Evolutionary conservation across 2,888 invertebrate species (phyloP), one percentile per base, ranked within the genome.

Genomic region (Ametastegia equiseti): DNA sequence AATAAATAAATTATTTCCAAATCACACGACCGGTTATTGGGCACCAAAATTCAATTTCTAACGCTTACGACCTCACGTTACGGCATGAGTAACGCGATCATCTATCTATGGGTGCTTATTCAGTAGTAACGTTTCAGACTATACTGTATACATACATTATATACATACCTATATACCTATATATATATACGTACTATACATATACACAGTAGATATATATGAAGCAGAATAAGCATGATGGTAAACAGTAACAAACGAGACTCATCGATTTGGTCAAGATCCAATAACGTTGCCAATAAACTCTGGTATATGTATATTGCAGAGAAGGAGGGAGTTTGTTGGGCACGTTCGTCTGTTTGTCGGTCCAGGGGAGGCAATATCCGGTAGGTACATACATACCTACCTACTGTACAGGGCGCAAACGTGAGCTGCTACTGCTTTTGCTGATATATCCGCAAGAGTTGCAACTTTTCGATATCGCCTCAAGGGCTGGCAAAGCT

Each of bases 271-370:
- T 36, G 73, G 73, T 73, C 73, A 73, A 50, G 50, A 73, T 33
- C 73, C 73, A 73, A 73, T 73, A 73, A 73, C 73, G 47, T 23
- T 50, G 73, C 73, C 73, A 73, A 73, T 73, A 73, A 73, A 73
- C 73, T 73, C 50, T 47, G 23, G 19, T 73, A 45, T 50, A 73
- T 54, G 42, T 71, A 71, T 45, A 71, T 71, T 67, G 65, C 13
- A 71, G 13, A 71, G 42, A 71, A 45, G 13, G 45, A 27, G 45
- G 36, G 73, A 27, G 73, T 73, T 73, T 73, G 50, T 50, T 73
- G 73, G 47, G 50, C 73, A 73, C 54, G 73, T 73, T 42, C 65
- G 80, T 67, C 19, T 77, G 60, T 63, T 81, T 77, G 63, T 60
- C 36, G 80, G 27, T 47, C 13, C 71, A 42, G 47, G 39, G 71